A percentile compares a stretch with the other conserved stretches of the same genome.
Evolutionary conservation across 2,888 invertebrate genomes (phyloP).

Genomic region (Lepidochitona cinerea): DNA sequence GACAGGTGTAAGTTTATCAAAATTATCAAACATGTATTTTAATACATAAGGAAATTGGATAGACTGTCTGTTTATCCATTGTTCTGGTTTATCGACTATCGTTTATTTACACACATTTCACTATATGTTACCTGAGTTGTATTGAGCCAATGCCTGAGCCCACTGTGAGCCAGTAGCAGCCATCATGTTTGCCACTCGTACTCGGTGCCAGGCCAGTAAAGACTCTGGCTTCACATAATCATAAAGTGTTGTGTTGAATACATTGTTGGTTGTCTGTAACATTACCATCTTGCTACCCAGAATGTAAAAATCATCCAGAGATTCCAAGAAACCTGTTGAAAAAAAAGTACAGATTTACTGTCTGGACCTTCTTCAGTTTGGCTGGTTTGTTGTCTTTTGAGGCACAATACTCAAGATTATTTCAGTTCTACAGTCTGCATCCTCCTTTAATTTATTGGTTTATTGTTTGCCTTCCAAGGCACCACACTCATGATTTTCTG

Average conservation of each 20-base stretch:
- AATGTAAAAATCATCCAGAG: constrained; percentile 67
- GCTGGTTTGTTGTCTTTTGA: too few species aligned
- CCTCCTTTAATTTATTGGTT: too few species aligned
- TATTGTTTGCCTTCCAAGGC: too few species aligned
- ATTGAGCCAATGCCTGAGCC: constrained; percentile 48
- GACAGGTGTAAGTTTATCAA: too few species aligned
- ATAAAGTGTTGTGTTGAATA: constrained; percentile 61
- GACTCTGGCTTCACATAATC: constrained; percentile 51
- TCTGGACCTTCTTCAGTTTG: too few species aligned
- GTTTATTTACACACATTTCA: background rate
- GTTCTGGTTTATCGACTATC: background rate
- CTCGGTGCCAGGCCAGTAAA: constrained; percentile 67
- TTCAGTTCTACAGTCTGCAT: too few species aligned
- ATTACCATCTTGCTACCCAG: constrained; percentile 61
- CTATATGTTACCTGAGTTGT: constrained; percentile 60
- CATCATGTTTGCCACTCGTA: constrained; percentile 67
- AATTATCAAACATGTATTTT: too few species aligned
- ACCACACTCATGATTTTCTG: too few species aligned
- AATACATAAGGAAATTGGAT: too few species aligned
- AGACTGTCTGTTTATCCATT: too few species aligned
- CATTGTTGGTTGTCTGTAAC: constrained; percentile 67
- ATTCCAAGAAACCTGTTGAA: constrained; percentile 61
- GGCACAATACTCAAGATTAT: too few species aligned
- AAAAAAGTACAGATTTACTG: too few species aligned
- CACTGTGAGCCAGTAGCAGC: constrained; percentile 62